Base-by-base conservation (phyloP, 2,888 invertebrate genomes). In the Acrobasis consociella region DNA sequence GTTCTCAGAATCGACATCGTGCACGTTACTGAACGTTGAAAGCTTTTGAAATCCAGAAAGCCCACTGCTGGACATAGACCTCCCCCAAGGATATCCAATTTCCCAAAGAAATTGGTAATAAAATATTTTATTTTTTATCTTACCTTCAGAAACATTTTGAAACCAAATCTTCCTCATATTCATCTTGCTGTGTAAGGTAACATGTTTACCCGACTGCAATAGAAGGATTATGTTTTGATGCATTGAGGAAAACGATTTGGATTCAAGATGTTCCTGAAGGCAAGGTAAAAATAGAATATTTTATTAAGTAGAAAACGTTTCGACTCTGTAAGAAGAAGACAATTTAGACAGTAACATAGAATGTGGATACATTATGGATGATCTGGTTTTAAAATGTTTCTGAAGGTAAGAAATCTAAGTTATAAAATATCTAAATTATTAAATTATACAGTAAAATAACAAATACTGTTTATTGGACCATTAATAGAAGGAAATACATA, bases 141-240 rank as follows among this genome's bases (percentile, higher is more conserved):
- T 46, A 46, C 46, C 46, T 46, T 46, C 42, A 46, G 13, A 46
- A 46, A 46, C 46, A 46, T 46, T 46, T 46, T 46, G 46, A 46
- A 46, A 46, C 46, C 46, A 46, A 46, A 13, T 46, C 2, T 46
- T 46, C 46, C 11, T 46, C 13, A 46, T 46, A 31, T 7, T 7
- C 31, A 31, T 31, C 5, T 31, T 31, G 31, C 31, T 31, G 31
- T 8, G 31, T 31, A 8, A 7, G 31, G 8, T 31, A 31, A 2
- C 31, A 31, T 31, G 2, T 31, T 31, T 5, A 31, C 31, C 31
- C 31, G 31, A 31, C 31, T 31, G 31, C 31, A 31, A 31, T 0
- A 31, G 31, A 31, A 31, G 31, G 31, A 7, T 31, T 31, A 7
- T 31, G 31, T 31, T 31, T 31, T 31, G 2, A 31, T 31, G 42